Percentiles rank a stretch among this genome's conserved stretches.
Evolutionary conservation across 2,797 vertebrate genomes (phyloP).

Genomic region (Sebastes iracundus): DNA sequence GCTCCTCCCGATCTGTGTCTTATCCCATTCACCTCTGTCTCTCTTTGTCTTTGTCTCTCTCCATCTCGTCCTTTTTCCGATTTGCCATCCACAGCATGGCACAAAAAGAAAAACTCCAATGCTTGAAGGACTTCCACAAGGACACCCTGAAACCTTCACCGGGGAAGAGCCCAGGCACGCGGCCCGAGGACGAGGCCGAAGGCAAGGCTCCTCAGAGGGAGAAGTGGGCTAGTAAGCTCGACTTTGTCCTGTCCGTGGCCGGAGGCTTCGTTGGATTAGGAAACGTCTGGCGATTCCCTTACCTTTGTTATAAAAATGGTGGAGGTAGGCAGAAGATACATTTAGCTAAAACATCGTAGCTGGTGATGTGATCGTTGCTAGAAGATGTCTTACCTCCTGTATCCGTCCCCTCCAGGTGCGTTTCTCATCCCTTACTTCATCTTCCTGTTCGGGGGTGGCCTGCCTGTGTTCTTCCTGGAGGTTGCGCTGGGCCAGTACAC

Average conservation of each 20-base stretch:
- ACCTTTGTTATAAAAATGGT: conserved; percentile 99
- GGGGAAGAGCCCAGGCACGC: conserved; percentile 95
- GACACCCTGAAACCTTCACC: conserved; percentile 98
- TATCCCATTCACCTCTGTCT: conserved; percentile 49
- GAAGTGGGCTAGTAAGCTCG: conserved; percentile 99
- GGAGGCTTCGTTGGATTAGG: conserved; percentile 98
- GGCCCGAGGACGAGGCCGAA: conserved; percentile 96
- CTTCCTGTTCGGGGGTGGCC: conserved; percentile 97
- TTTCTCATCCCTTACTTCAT: conserved; percentile 99
- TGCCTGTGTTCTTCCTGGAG: conserved; percentile 98
- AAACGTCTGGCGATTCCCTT: conserved; percentile 98
- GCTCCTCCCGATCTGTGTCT: conserved; percentile 41
- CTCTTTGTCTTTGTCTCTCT: conserved; percentile 9
- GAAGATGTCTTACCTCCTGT: neutral
- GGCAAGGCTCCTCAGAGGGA: conserved; percentile 95
- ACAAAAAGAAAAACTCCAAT: conserved; percentile 98
- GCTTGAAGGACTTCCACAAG: conserved; percentile 98
- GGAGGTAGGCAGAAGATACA: conserved; percentile 86
- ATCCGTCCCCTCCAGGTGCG: conserved; percentile 84
- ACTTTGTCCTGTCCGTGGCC: conserved; percentile 97
- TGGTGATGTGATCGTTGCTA: fast-evolving
- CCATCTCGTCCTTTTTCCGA: neutral
- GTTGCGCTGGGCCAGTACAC: conserved; percentile 98
- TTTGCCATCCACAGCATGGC: conserved; percentile 84
- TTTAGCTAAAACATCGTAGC: neutral